Percentiles rank a stretch among this genome's conserved stretches.
Conservation (phyloP, 2,888 invertebrate genomes). For the Mesorhabditis spiculigera region DNA sequence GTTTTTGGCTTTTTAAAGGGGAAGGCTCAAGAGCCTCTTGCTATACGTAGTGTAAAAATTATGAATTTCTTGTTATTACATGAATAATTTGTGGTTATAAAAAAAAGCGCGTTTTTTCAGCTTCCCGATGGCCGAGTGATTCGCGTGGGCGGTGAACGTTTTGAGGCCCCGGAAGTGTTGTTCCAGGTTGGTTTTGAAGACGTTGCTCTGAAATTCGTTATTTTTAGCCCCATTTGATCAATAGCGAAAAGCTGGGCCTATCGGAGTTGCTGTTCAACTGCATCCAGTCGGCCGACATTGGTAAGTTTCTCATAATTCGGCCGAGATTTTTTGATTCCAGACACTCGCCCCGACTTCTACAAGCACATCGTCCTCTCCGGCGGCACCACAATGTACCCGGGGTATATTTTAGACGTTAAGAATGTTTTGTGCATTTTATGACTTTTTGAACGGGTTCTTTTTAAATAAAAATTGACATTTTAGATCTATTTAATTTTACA, state of each 20-base stretch:
- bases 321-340: conserved; percentile 59
- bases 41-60: no score
- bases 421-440: neutral
- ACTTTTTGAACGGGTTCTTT: neutral
- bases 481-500: neutral
- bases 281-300: conserved; percentile 89
- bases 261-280: conserved; percentile 82
- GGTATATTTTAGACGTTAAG: conserved; percentile 70
- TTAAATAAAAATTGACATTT: neutral
- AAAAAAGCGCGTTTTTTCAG: conserved; percentile 62
- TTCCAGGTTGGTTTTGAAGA: conserved; percentile 67
- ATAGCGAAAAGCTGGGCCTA: conserved; percentile 88
- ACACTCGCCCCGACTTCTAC: conserved; percentile 91
- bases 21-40: no score
- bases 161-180: conserved; percentile 94
- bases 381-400: conserved; percentile 99
- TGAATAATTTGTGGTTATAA: no score
- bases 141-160: conserved; percentile 92
- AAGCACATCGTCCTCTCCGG: conserved; percentile 97
- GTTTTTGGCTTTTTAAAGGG: neutral
- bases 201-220: neutral
- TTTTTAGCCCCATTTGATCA: conserved; percentile 85
- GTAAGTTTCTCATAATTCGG: conserved; percentile 25
- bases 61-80: no score
- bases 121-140: conserved; percentile 92